A percentile compares a stretch with the other conserved stretches of the same genome.
These are phyloP conservation scores for Amyelois transitella DNA, from an alignment of 1,140 invertebrate genomes.

Conservation along the genomic window DNA sequence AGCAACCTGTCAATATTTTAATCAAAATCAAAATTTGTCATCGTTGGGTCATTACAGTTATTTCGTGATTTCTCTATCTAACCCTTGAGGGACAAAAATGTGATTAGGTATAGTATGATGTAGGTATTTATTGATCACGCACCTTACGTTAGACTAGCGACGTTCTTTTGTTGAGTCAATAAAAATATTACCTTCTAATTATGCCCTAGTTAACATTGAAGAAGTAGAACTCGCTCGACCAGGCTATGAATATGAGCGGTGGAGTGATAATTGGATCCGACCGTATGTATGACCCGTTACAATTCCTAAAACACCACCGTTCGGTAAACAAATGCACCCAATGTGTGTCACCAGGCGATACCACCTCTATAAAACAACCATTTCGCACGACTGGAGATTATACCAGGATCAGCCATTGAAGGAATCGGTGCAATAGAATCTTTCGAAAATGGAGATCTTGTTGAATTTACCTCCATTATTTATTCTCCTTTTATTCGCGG, in stretches of 20 bases:
- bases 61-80: no score
- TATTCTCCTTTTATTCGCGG: slow-evolving; percentile 17
- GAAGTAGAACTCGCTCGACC: not conserved
- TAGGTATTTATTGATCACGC: no score
- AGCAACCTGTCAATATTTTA: no score
- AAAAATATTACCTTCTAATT: not conserved
- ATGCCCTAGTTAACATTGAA: not conserved
- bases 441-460: slow-evolving; percentile 1
- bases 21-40: no score
- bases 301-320: slow-evolving; percentile 53
- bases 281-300: slow-evolving; percentile 52
- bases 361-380: slow-evolving; percentile 44
- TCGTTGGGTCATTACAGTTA: no score
- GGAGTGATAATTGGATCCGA: slow-evolving; percentile 55
- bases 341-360: slow-evolving; percentile 55
- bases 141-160: no score
- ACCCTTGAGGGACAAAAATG: no score
- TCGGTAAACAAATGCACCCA: slow-evolving; percentile 52
- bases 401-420: slow-evolving; percentile 30
- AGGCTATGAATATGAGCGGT: slow-evolving; percentile 38
- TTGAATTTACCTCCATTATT: slow-evolving; percentile 23
- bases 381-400: slow-evolving; percentile 20
- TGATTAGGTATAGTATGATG: no score
- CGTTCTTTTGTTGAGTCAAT: not conserved
- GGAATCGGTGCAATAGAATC: slow-evolving; percentile 7